A percentile compares a stretch with the other conserved stretches of the same genome.
These are phyloP conservation scores for Panzeria rudis DNA, from an alignment of 2,888 invertebrate genomes.

Conservation along the genomic window DNA sequence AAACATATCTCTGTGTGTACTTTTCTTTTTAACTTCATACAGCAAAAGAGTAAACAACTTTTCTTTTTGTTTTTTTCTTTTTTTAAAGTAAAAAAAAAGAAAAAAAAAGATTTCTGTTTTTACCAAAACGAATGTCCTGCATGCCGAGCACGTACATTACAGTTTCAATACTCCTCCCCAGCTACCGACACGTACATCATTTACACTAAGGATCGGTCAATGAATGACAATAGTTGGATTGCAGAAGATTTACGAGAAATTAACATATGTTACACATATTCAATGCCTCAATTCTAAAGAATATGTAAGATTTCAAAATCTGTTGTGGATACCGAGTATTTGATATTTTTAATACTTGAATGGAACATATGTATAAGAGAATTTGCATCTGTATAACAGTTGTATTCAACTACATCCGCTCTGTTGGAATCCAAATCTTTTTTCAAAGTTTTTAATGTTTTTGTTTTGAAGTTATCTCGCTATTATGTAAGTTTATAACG, in stretches of 20 bases:
- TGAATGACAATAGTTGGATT: slow-evolving; percentile 54
- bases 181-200: slow-evolving; percentile 56
- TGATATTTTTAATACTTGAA: no score
- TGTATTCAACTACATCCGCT: no score
- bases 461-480: no score
- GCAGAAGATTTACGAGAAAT: slow-evolving; percentile 40
- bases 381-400: no score
- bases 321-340: no score
- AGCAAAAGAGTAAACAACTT: slow-evolving; percentile 28
- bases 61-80: background rate
- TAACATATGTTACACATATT: slow-evolving; percentile 66
- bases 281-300: slow-evolving; percentile 6
- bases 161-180: slow-evolving; percentile 47
- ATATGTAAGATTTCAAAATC: background rate
- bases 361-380: no score
- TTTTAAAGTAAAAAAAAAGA: background rate
- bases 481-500: no score
- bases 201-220: slow-evolving; percentile 29
- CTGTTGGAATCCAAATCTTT: no score
- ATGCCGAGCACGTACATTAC: slow-evolving; percentile 53
- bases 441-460: no score
- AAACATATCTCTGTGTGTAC: slow-evolving; percentile 7
- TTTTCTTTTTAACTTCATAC: slow-evolving; percentile 31
- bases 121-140: slow-evolving; percentile 53
- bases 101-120: background rate